Evolutionary conservation across 2,888 invertebrate species (phyloP).

Genomic region (Andrena minutula): DNA sequence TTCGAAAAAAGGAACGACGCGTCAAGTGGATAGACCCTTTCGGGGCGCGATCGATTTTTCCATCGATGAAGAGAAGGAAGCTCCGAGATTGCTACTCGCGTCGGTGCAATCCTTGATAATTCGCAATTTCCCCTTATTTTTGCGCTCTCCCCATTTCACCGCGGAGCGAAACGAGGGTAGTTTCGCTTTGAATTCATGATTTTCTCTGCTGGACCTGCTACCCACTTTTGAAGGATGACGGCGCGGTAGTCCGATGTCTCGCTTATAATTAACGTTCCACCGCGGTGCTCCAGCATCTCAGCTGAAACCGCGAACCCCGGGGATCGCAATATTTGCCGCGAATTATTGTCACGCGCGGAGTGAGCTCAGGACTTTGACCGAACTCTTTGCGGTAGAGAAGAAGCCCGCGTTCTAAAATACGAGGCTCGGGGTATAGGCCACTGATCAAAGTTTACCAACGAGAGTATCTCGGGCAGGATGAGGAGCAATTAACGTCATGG

Average conservation of each 20-base stretch:
- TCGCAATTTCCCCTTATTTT: slow-evolving; percentile 30
- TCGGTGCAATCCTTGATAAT: slow-evolving; percentile 6
- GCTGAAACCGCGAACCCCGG: background rate
- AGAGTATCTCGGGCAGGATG: background rate
- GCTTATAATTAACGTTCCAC: background rate
- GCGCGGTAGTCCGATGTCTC: background rate
- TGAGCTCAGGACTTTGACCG: background rate
- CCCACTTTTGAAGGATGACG: background rate
- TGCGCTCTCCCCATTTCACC: background rate
- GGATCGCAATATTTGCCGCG: background rate
- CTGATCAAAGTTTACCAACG: background rate
- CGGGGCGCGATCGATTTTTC: background rate
- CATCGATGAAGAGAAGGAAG: background rate
- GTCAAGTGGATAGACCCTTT: background rate
- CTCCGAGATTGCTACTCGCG: slow-evolving; percentile 7
- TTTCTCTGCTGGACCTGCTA: background rate
- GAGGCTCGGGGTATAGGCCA: background rate
- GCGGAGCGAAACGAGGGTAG: background rate
- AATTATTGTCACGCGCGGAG: background rate
- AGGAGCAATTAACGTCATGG: background rate
- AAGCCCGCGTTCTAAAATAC: background rate
- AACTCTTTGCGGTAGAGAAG: background rate
- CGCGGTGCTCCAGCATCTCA: background rate
- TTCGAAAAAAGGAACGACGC: background rate
- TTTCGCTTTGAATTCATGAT: slow-evolving; percentile 8